phyloP scores from a whole-genome alignment of 92 coral and sea anemone species.

The Porites rus region DNA sequence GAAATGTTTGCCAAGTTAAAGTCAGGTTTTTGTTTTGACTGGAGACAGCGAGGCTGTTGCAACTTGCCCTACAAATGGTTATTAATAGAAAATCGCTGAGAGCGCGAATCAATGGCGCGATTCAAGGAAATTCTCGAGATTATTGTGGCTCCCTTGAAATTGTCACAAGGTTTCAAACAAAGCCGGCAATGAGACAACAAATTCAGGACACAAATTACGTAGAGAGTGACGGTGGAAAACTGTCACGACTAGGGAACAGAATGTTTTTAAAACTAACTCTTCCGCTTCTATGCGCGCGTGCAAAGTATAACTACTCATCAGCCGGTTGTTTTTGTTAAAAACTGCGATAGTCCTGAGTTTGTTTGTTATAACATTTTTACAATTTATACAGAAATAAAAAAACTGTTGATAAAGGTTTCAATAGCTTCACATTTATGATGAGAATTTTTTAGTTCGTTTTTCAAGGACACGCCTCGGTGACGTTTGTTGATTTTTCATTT shows the following conservation, averaged over 20 bases:
- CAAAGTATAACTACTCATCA: neutral
- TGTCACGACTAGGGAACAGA: neutral
- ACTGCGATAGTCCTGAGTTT: too few relatives aligned
- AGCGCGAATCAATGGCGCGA: conserved; percentile 22
- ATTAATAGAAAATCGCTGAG: neutral
- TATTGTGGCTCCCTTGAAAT: conserved; percentile 17
- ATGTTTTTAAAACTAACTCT: neutral
- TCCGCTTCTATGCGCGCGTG: neutral
- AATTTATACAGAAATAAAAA: too few relatives aligned
- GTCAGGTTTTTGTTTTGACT: conserved; percentile 1
- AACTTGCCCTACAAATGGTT: neutral
- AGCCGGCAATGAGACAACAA: conserved; percentile 39
- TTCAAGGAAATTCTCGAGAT: conserved; percentile 33
- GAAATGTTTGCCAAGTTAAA: conserved; percentile 31
- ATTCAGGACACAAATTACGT: neutral
- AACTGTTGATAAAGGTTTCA: too few relatives aligned
- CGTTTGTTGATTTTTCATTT: neutral
- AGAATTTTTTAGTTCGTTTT: too few relatives aligned
- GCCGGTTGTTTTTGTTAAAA: neutral
- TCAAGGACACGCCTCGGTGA: neutral
- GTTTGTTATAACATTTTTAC: too few relatives aligned
- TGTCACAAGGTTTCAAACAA: conserved; percentile 11
- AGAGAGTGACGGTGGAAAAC: neutral
- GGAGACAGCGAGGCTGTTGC: conserved; percentile 39
- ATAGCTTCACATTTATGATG: too few relatives aligned